Base-by-base conservation (phyloP, 2,797 vertebrate species). In the Balearica regulorum region DNA sequence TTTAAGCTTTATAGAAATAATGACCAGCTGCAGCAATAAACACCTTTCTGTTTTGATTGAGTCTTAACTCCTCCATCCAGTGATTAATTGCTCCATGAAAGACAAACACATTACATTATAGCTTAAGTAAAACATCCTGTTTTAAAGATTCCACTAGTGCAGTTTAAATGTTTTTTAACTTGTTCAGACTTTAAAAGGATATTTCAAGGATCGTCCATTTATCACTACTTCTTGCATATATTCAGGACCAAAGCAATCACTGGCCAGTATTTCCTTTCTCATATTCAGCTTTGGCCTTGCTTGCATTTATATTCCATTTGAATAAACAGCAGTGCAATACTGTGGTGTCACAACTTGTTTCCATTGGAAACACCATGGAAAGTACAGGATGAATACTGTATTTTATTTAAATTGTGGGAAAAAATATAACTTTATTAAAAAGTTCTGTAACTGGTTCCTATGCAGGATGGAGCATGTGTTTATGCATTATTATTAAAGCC, bases 11-110 rank as follows among this genome's bases (percentile, higher is more conserved):
- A 92, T 76, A 96, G 95, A 94, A 92, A 97, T 97, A 95, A 97
- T 94, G 89, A 94, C 94, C 95, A 96, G 94, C 93, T 95, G 93
- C 94, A 96, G 92, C 94, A 96, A 93, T 94, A 96, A 97, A 96
- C 94, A 94, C 93, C 89, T 87, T 96, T 96, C 72, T 35, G 0
- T 97, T 97, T 96, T 97, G 96, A 96, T 94, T 95, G 91, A 96
- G 80, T 96, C 93, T 97, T 92, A 95, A 93, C 89, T 93, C 55
- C 65, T 86, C 87, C n/a, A 69, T 93, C 77, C 88, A 95, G 84
- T 37, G 37, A 37, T 37, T 37, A 37, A 37, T 37, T 37, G 37
- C 37, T 95, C 64, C 57, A 19, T 79, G 89, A 90, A 96, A 96
- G 96, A 95, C 87, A 96, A 94, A 93, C 89, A 96, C 83, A 94